Conservation (phyloP, 2,888 invertebrate genomes). For the Cantharis flavilabris region DNA sequence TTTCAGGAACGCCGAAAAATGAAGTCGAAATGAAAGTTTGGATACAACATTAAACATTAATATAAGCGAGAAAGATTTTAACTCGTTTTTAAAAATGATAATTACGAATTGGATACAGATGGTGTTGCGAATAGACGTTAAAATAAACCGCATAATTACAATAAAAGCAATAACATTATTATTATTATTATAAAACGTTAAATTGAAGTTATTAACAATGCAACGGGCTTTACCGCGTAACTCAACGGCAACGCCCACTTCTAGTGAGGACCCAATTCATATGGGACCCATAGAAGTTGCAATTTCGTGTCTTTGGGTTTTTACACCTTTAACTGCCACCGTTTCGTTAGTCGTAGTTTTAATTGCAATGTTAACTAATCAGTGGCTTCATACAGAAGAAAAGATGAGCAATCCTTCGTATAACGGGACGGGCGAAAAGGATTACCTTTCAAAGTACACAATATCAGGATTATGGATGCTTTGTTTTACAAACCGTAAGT, state of each 20-base stretch:
- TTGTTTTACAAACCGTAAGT: constrained; percentile 81
- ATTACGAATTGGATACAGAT: neutral
- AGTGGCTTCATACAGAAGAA: constrained; percentile 88
- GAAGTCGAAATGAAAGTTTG: neutral
- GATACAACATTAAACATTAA: neutral
- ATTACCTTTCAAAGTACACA: constrained; percentile 73
- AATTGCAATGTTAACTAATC: constrained; percentile 76
- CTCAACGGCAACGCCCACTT: constrained; percentile 38
- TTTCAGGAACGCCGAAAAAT: neutral
- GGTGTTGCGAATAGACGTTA: neutral
- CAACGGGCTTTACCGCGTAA: constrained; percentile 45
- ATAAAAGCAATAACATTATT: neutral
- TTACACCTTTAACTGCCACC: constrained; percentile 70
- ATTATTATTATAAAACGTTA: neutral
- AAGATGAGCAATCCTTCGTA: constrained; percentile 77
- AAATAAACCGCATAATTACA: neutral
- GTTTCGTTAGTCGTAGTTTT: constrained; percentile 73
- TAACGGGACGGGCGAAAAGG: constrained; percentile 77
- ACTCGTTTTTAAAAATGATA: neutral
- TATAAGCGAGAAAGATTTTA: neutral
- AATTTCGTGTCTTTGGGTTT: constrained; percentile 65
- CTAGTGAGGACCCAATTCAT: constrained; percentile 41
- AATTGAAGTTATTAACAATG: constrained; percentile 34
- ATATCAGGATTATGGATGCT: constrained; percentile 82
- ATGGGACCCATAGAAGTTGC: constrained; percentile 59